Base-by-base conservation (phyloP, 2,888 invertebrate species). In the Acronicta alni region DNA sequence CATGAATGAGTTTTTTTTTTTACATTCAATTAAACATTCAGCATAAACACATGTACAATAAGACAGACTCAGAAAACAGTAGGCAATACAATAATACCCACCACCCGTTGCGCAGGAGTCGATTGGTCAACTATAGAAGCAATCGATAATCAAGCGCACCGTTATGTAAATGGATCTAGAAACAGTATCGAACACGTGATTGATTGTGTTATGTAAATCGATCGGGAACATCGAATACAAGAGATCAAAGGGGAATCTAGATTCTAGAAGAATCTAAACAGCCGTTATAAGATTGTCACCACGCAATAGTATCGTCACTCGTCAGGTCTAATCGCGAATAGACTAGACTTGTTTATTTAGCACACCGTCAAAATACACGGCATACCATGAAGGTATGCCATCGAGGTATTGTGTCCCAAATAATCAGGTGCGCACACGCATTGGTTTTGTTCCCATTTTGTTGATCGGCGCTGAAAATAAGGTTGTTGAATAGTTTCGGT, bases 351-450 rank as follows among this genome's bases (percentile, higher is more conserved):
- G 12, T 37, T 20, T 47, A 66, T 52, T 18, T 39, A 56, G 66
- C 20, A 15, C 66, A 44, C 39, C 23, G 49, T 46, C 20, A 55
- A 70, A 48, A 69, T 51, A 7, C 64, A 58, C 30, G 3, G 51
- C 67, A 58, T 71, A 20, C 49, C 71, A 35, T 4, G 30, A 18
- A 39, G 66, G 65, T 43, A 20, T 51, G 71, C 45, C 26, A 39
- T 39, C 15, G 37, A 30, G 17, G 48, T 42, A 64, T 49, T 38
- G 20, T 8, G 45, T 14, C 35, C 20, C 20, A 55, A 49, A 54
- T 64, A 54, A 45, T 70, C 65, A 70, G 71, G 65, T 66, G 71
- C 26, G 3, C n/a, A 14, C 20, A 43, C 37, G 38, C 20, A 38
- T 39, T 15, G 9, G 30, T 12, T 30, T 30, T 30, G 30, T 12